Evolutionary conservation across 37 sponge, comb jelly and placozoan genomes (phyloP), one percentile per base, ranked within the genome.

Genomic region (Agelas oroides): DNA sequence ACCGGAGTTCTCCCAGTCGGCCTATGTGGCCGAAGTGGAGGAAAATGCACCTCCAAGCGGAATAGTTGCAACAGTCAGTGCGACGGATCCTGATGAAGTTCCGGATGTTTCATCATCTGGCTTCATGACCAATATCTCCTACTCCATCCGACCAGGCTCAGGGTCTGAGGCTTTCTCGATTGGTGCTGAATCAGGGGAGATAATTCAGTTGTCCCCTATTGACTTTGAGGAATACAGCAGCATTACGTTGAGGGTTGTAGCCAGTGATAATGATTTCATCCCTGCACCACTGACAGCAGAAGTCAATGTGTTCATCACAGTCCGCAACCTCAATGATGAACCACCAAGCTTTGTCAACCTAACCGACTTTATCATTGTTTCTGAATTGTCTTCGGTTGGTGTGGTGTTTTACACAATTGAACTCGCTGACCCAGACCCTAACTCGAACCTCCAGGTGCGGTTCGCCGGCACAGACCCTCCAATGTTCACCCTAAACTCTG

Each of bases 261-360:
- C 91, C 1, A 69, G 25, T 25, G 91, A 91, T 61, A 80, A 81
- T 76, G 71, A 78, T 36, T 16, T 52, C 0, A 34, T 35, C 19
- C 69, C 79, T 30, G 32, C 21, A 2, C 55, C 79, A 14, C 53
- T 40, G 39, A 32, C 79, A 52, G 61, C 79, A 23, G 23, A 53
- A 0, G 78, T 67, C 25, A 38, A 30, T 16, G 73, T 94, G 30
- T 12, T 39, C 20, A 70, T 94, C 23, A 31, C 33, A 24, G 80
- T 94, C 20, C 64, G 17, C 13, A 92, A 97, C 82, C 68, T 92
- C 18, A 92, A 97, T 79, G 93, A 97, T 79, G 77, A 92, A 68
- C 28, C 69, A 24, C 97, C 97, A 0, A 19, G 15, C 38, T 82
- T 89, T 63, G 20, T 70, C 60, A 71, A 77, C 16, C 62, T 59